Evolutionary conservation across 2,888 invertebrate genomes (phyloP), one percentile per base, ranked within the genome.

Genomic region (Patella ulyssiponensis): DNA sequence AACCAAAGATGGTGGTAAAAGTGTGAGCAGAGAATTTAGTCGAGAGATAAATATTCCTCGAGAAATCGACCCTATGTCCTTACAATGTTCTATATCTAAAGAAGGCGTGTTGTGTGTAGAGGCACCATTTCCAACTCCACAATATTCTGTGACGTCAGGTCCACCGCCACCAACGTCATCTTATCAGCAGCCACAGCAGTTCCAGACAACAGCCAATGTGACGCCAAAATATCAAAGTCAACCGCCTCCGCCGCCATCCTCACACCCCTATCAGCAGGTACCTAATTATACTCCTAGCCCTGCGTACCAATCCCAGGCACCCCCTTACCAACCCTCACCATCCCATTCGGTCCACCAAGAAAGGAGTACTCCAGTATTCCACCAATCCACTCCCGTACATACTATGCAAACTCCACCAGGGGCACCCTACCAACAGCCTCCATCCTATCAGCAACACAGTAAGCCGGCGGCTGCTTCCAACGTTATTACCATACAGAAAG

Each of bases 31-130:
- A 15, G 90, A 90, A 80, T 90, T 86, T 79, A 87, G 83, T 79
- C 82, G 89, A 0, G 86, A 88, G 77, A 86, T 89, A 9, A 86
- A 86, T 78, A 84, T 90, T 75, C 90, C 89, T 12, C 76, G 80
- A 64, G 87, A 88, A 75, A 85, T 89, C 17, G 89, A 89, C 78
- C 87, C 88, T 0, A 79, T 88, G 77, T 80, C 85, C 7, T 77
- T 90, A 17, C 87, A 88, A 78, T 88, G 89, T 81, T 86, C 86
- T 14, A 85, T 90, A 76, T 86, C 88, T 3, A 85, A 85, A 9
- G 90, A 89, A 74, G 89, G 89, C 1, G 80, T 88, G 69, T 83
- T 90, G 15, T 85, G 86, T 4, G 85, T 89, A 2, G 88, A 89
- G 72, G 88, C 88, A n/a, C 81, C 80, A 5, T n/a, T 83, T 2